Conservation (phyloP, 2,888 invertebrate species). For the Drosophila sordidula region DNA sequence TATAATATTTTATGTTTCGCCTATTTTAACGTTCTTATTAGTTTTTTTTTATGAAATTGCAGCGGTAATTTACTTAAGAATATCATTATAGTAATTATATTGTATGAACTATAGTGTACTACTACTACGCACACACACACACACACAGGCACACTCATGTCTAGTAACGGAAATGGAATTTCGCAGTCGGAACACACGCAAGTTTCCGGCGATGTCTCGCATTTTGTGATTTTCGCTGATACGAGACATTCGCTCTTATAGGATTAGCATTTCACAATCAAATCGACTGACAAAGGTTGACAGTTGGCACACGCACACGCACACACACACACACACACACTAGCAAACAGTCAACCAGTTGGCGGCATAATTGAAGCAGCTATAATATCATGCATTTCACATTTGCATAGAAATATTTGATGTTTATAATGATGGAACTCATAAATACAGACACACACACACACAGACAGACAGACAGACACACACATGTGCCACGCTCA, state of each 20-base stretch:
- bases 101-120: too few relatives aligned
- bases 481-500: slow-evolving; percentile 5
- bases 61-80: not conserved
- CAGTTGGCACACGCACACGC: slow-evolving; percentile 57
- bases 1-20: too few relatives aligned
- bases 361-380: slow-evolving; percentile 21
- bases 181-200: slow-evolving; percentile 59
- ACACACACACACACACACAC: slow-evolving; percentile 15
- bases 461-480: not conserved
- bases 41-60: not conserved
- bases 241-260: slow-evolving; percentile 49
- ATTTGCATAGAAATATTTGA: slow-evolving; percentile 43
- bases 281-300: slow-evolving; percentile 80
- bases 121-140: not conserved
- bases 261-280: slow-evolving; percentile 76
- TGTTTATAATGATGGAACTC: slow-evolving; percentile 25
- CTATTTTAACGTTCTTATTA: too few relatives aligned
- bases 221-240: slow-evolving; percentile 58
- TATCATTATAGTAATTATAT: slow-evolving; percentile 2
- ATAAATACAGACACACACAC: not conserved
- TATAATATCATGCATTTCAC: slow-evolving; percentile 13
- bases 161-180: slow-evolving; percentile 74
- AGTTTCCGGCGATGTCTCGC: slow-evolving; percentile 60
- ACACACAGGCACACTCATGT: not conserved
- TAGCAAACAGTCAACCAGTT: slow-evolving; percentile 11